Evolutionary conservation across 1,140 invertebrate genomes (phyloP), one percentile per base, ranked within the genome.

Genomic region (Calliphora vicina): DNA sequence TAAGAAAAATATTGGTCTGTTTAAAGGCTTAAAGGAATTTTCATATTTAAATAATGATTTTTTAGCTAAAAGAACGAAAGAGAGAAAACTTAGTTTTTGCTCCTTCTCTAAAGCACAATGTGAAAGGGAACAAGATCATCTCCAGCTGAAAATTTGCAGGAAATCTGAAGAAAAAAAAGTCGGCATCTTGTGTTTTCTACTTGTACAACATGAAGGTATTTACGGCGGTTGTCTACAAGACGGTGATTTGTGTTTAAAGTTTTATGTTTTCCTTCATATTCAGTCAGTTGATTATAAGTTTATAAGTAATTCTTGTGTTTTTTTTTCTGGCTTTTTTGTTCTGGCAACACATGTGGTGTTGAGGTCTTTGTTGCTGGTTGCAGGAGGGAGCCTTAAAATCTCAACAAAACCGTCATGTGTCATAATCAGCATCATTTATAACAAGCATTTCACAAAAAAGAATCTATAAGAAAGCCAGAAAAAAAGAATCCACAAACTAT

Each of bases 361-460:
- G 72, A 15, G 35, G 72, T 74, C 72, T 15, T 26, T 74, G 27
- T 74, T 74, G 20, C 74, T 15, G 74, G n/a, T 42, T 35, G 20
- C 74, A 25, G 74, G 35, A 43, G 74, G 42, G 74, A 78, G 35
- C 74, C 61, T 67, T 67, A 78, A 74, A 78, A 78, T 45, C 74
- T 78, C 74, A 78, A 78, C 74, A 78, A 67, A 67, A 42, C 74
- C n/a, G 42, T 78, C 74, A 78, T 78, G 74, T 78, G 74, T 78
- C 74, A 78, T 78, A 78, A 78, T 78, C 74, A 78, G 74, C 74
- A 78, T 78, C 74, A 78, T 78, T 78, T 78, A 78, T 78, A 78
- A 78, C 74, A 43, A 78, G 74, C 74, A 57, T 57, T 20, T 67
- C 61, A 23, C 17, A 43, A 5, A 43, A n/a, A n/a, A n/a, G n/a